Percentiles rank a stretch among this genome's conserved stretches.
These are phyloP conservation scores for Cinclus cinclus DNA, from an alignment of 2,113 vertebrate species.

Conservation along the genomic window DNA sequence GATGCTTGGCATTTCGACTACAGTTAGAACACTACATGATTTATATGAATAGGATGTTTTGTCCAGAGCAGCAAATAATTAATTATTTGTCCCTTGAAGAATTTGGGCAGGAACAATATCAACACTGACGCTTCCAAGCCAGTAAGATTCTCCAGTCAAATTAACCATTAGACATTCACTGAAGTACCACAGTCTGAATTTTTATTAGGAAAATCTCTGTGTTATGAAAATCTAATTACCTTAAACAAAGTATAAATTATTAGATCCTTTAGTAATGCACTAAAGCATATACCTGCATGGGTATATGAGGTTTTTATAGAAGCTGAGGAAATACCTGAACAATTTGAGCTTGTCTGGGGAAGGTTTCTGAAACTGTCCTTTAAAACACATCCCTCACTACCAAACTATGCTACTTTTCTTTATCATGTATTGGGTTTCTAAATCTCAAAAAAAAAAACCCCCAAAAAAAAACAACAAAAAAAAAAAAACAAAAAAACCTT, in stretches of 20 bases:
- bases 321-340: neutral
- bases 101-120: neutral
- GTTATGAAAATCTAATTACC: neutral
- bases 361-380: neutral
- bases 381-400: neutral
- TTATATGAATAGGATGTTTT: neutral
- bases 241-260: neutral
- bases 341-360: neutral
- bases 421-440: neutral
- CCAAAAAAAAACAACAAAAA: too few species aligned
- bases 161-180: neutral
- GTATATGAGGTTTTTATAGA: neutral
- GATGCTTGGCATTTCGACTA: neutral
- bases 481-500: neutral
- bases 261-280: neutral
- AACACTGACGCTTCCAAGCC: neutral
- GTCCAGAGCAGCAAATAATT: neutral
- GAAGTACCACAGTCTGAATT: neutral
- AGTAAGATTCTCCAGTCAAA: neutral
- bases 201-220: neutral
- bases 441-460: too few species aligned
- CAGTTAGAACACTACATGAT: neutral
- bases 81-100: constrained; percentile 32
- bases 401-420: neutral
- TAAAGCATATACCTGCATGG: neutral